Percentiles rank a stretch among this genome's conserved stretches.
Conservation (phyloP, 92 coral and sea anemone genomes). For the Palythoa heliodiscus region DNA sequence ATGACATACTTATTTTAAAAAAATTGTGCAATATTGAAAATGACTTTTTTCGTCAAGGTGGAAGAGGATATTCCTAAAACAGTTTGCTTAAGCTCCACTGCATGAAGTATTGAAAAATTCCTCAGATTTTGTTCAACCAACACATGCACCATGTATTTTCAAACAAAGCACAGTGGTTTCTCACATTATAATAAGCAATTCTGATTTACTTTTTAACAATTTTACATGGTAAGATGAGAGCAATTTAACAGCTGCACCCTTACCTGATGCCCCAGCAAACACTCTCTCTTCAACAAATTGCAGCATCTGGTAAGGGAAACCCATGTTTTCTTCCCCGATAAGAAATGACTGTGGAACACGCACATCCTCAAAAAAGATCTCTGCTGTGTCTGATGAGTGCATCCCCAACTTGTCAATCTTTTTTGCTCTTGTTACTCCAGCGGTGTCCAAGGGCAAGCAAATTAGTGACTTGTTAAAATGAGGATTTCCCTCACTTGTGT, state of each 20-base stretch:
- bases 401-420: slow-evolving; percentile 92
- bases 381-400: slow-evolving; percentile 99
- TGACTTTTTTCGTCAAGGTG: too few relatives aligned
- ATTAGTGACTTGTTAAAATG: slow-evolving; percentile 90
- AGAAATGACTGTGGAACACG: slow-evolving; percentile 89
- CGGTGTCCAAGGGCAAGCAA: slow-evolving; percentile 77
- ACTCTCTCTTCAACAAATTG: slow-evolving; percentile 99
- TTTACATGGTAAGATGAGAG: too few relatives aligned
- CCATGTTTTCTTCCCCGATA: slow-evolving; percentile 93
- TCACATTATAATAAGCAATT: too few relatives aligned
- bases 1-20: too few relatives aligned
- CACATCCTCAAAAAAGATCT: slow-evolving; percentile 96
- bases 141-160: too few relatives aligned
- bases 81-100: too few relatives aligned
- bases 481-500: slow-evolving; percentile 85
- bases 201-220: too few relatives aligned
- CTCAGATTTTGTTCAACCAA: too few relatives aligned
- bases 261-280: slow-evolving; percentile 94
- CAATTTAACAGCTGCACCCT: neutral
- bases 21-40: too few relatives aligned
- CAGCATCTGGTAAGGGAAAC: slow-evolving; percentile 93
- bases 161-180: too few relatives aligned
- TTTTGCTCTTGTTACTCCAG: slow-evolving; percentile 80
- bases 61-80: too few relatives aligned
- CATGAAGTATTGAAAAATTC: too few relatives aligned